Conservation (phyloP, 2,113 vertebrate species). For the Macrotus californicus region DNA sequence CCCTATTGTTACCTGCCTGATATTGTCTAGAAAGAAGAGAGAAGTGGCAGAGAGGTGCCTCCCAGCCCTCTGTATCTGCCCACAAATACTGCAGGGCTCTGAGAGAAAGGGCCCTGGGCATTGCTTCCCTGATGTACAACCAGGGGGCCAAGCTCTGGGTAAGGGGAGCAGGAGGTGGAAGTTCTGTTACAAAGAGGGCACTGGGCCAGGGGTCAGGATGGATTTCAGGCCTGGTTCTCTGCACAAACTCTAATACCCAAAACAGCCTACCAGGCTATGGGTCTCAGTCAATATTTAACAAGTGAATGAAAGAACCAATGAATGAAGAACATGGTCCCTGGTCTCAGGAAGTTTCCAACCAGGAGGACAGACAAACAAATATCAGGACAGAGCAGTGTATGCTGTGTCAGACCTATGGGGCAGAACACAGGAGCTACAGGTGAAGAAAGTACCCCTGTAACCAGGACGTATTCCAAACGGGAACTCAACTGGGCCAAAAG, state of each 20-base stretch:
- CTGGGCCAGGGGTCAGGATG: not conserved
- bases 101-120: not conserved
- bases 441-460: fast-evolving
- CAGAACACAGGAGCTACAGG: not conserved
- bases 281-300: not conserved
- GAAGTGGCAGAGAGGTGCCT: not conserved
- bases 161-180: not conserved
- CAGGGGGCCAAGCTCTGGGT: not conserved
- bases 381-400: fast-evolving
- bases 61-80: not conserved
- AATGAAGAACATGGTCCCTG: not conserved
- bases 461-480: fast-evolving
- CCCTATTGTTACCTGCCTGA: not conserved
- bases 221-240: not conserved
- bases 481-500: not conserved
- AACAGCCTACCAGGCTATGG: not conserved
- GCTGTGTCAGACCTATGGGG: not conserved
- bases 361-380: not conserved
- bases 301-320: not conserved
- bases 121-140: not conserved
- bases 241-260: not conserved
- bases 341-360: not conserved
- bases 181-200: not conserved
- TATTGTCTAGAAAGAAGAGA: not conserved
- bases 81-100: not conserved